phyloP scores from a whole-genome alignment of 2,888 invertebrate genomes.

The Idaea aversata region DNA sequence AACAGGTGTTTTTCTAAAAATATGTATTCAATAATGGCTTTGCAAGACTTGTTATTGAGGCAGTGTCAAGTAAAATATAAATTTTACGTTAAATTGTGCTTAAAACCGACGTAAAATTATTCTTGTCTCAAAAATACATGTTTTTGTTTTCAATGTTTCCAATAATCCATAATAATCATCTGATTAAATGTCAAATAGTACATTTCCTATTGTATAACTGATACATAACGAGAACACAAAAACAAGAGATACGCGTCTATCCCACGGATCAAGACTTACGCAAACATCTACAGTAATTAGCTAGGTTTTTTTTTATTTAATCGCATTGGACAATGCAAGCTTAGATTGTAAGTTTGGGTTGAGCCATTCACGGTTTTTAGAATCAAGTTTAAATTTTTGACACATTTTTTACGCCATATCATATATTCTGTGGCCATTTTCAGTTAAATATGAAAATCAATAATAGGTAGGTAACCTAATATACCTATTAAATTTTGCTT shows the following conservation, averaged over 20 bases:
- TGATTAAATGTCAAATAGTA: slow-evolving; percentile 29
- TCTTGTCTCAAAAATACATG: slow-evolving; percentile 9
- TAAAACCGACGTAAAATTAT: neutral
- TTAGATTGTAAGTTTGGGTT: neutral
- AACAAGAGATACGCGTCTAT: slow-evolving; percentile 26
- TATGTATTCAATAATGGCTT: too few species aligned
- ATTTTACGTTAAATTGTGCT: neutral
- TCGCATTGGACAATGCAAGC: neutral
- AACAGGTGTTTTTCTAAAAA: too few species aligned
- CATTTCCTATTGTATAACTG: slow-evolving; percentile 63
- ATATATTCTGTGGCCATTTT: too few species aligned
- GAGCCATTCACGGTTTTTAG: neutral
- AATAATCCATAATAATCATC: neutral
- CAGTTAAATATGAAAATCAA: too few species aligned
- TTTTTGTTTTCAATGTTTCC: slow-evolving; percentile 12
- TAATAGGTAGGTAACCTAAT: too few species aligned
- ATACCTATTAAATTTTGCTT: too few species aligned
- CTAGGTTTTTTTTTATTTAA: neutral
- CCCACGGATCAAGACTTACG: slow-evolving; percentile 4
- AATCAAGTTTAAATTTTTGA: neutral
- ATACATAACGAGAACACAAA: slow-evolving; percentile 48
- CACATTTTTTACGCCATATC: too few species aligned
- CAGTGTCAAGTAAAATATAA: too few species aligned
- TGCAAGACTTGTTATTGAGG: too few species aligned
- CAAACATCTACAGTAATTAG: neutral